Conservation (phyloP, 2,797 vertebrate species). For the Centropyge bicolor region DNA sequence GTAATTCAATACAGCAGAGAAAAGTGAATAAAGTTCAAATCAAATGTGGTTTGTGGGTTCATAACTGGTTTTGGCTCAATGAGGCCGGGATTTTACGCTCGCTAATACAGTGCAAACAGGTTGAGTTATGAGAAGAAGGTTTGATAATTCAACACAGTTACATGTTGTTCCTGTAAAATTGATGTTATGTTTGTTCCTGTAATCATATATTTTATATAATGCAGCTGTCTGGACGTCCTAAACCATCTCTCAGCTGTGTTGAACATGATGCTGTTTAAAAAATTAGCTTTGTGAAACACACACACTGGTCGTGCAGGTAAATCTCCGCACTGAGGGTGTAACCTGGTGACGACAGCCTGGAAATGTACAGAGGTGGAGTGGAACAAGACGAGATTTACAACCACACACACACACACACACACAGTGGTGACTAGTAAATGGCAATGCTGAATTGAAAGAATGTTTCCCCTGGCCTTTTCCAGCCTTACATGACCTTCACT, state of each 20-base stretch:
- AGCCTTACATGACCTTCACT: slow-evolving; percentile 18
- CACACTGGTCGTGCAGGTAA: slow-evolving; percentile 26
- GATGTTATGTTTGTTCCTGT: slow-evolving; percentile 2
- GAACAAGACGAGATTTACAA: slow-evolving; percentile 44
- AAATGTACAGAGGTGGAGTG: slow-evolving; percentile 34
- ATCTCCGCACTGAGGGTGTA: slow-evolving; percentile 30
- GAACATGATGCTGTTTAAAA: not conserved
- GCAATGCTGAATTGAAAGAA: slow-evolving; percentile 42
- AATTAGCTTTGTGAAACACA: slow-evolving; percentile 13
- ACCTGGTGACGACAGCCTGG: slow-evolving; percentile 37
- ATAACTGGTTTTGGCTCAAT: not conserved
- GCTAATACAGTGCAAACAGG: not conserved
- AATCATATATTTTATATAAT: slow-evolving; percentile 7
- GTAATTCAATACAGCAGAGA: not conserved
- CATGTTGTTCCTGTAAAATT: not conserved
- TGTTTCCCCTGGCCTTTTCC: slow-evolving; percentile 35
- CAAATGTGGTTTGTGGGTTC: slow-evolving; percentile 14
- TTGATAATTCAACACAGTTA: not conserved
- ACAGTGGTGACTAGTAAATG: slow-evolving; percentile 43
- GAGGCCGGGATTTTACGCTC: not conserved
- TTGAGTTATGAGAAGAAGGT: slow-evolving; percentile 6
- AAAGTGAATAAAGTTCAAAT: not conserved
- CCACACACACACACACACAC: slow-evolving; percentile 26
- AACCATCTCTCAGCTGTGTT: slow-evolving; percentile 4
- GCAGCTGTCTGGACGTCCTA: slow-evolving; percentile 3